phyloP scores from a whole-genome alignment of 1,140 invertebrate species.

The Heliconius himera region DNA sequence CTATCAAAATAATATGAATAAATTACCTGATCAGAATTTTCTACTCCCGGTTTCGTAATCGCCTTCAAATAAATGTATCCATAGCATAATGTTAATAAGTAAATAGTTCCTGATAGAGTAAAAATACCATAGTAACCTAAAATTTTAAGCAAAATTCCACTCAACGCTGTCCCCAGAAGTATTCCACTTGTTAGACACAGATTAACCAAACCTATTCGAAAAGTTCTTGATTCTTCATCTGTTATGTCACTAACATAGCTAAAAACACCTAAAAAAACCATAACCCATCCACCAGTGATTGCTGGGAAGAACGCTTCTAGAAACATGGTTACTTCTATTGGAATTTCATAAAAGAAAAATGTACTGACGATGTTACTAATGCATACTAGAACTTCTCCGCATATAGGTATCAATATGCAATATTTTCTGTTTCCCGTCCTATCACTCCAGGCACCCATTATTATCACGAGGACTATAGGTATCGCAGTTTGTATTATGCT shows the following conservation, averaged over 20 bases:
- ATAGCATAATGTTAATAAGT: conserved; percentile 66
- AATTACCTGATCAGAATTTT: conserved; percentile 55
- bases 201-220: conserved; percentile 82
- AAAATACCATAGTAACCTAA: conserved; percentile 80
- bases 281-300: conserved; percentile 81
- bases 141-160: conserved; percentile 72
- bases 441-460: conserved; percentile 85
- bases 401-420: conserved; percentile 81
- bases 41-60: conserved; percentile 55
- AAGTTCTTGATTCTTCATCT: conserved; percentile 79
- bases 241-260: conserved; percentile 84
- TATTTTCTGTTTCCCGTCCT: conserved; percentile 83
- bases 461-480: conserved; percentile 81
- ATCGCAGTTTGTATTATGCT: conserved; percentile 82
- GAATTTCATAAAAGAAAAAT: conserved; percentile 78
- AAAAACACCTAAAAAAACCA: conserved; percentile 82
- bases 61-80: conserved; percentile 65
- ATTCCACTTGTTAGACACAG: conserved; percentile 79
- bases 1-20: background rate
- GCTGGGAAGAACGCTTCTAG: conserved; percentile 81
- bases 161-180: conserved; percentile 74
- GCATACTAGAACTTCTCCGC: conserved; percentile 78
- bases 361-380: conserved; percentile 81
- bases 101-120: conserved; percentile 58
- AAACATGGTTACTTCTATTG: conserved; percentile 81